Evolutionary conservation across 2,888 invertebrate species (phyloP), one percentile per base, ranked within the genome.

Genomic region (Drosophila tripunctata): DNA sequence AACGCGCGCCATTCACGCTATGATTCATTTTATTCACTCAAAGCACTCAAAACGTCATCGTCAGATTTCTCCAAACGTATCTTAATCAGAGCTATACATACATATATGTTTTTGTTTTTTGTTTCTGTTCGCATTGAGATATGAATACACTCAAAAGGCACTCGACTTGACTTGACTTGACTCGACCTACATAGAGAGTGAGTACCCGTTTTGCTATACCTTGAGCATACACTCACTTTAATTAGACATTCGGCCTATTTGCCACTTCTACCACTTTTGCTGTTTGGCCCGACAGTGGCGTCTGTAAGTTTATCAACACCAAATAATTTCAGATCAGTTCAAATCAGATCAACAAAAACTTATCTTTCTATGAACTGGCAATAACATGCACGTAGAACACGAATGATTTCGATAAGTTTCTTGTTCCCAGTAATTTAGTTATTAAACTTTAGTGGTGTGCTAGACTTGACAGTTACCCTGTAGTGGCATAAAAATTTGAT

Each of bases 51-150:
- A 35, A 48, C 72, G 73, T 55, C 69, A 63, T 50, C 54, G 63
- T 12, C 50, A 38, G 70, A 58, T 70, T 70, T 70, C 70, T 69
- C 51, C 70, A 38, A 60, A 51, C 35, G 51, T 51, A 63, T 54
- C 48, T 67, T 72, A 71, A 71, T 71, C 71, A 66, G 48, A 40
- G 47, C 21, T 47, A 12, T 45, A 14, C 27, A 5, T 5, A n/a
- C 17, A 15, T n/a, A 10, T 4, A 7, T 15, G 8, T 30, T 3
- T 27, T 27, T 27, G 17, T 38, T n/a, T 41, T 14, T 21, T 21
- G 17, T 38, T 51, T 21, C n/a, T 45, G 33, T 45, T 54, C 43
- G 24, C 66, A 57, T 64, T 38, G 33, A 43, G n/a, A 36, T 27
- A 40, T 48, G 41, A 50, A 50, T 27, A 50, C 55, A 68, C 51